Conservation (phyloP, 2,113 vertebrate species). For the Dipodomys merriami region DNA sequence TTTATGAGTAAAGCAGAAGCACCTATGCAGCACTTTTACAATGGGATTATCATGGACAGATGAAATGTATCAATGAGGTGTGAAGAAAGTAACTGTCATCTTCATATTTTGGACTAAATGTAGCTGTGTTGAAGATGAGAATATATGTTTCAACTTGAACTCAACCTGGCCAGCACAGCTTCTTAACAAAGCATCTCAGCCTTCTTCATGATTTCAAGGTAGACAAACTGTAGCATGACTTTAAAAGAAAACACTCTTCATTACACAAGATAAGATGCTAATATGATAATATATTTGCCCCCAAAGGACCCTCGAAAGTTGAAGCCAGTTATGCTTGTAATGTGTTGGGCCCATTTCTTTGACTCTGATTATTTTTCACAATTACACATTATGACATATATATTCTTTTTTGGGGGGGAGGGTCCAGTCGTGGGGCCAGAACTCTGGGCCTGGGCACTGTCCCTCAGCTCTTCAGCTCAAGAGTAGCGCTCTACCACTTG, state of each 20-base stretch:
- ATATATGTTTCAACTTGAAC: constrained; percentile 4
- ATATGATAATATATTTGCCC: neutral
- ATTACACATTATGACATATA: neutral
- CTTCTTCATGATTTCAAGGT: neutral
- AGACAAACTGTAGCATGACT: neutral
- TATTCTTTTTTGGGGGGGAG: neutral
- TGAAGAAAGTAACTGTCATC: neutral
- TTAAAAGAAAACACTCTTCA: neutral
- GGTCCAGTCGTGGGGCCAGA: too few relatives aligned
- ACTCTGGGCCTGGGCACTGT: too few relatives aligned
- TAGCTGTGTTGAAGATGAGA: constrained; percentile 6
- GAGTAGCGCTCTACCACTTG: too few relatives aligned
- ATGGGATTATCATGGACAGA: neutral
- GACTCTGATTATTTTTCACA: neutral
- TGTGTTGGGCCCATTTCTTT: neutral
- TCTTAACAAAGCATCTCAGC: constrained; percentile 1
- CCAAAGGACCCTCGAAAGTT: neutral
- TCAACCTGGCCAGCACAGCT: neutral
- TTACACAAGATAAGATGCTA: neutral
- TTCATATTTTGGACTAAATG: neutral
- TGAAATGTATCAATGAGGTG: neutral
- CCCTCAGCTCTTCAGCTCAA: too few relatives aligned
- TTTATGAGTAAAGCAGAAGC: neutral
- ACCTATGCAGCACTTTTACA: constrained; percentile 3
- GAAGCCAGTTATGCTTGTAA: neutral